Evolutionary conservation across 2,113 vertebrate species (phyloP).

Genomic region (Baryphthengus martii): DNA sequence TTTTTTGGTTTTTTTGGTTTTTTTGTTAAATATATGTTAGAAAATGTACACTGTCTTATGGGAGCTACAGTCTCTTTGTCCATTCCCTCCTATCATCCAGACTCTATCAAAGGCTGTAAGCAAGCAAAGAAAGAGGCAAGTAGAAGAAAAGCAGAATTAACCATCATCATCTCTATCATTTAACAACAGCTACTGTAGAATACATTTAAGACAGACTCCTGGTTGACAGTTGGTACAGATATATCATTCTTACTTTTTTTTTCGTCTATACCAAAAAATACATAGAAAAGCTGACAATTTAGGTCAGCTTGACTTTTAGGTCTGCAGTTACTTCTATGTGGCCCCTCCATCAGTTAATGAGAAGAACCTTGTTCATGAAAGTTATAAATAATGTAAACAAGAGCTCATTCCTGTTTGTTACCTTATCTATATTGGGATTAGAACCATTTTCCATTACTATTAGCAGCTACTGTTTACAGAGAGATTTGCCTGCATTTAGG

Average conservation of each 20-base stretch:
- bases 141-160: background rate
- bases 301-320: background rate
- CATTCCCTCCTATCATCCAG: background rate
- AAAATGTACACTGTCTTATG: background rate
- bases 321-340: background rate
- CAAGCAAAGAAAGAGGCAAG: background rate
- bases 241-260: background rate
- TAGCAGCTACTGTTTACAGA: background rate
- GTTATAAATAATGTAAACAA: background rate
- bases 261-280: background rate
- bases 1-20: too few relatives aligned
- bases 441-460: slow-evolving; percentile 6
- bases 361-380: background rate
- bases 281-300: background rate
- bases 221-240: background rate
- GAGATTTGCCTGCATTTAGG: background rate
- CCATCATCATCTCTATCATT: background rate
- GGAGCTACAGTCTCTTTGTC: background rate
- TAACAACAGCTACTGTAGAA: background rate
- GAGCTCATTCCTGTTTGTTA: background rate
- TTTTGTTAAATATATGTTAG: background rate
- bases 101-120: background rate
- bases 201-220: background rate
- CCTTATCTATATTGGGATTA: background rate
- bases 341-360: background rate